phyloP scores from a whole-genome alignment of 2,113 vertebrate species.

The Murina feae region DNA sequence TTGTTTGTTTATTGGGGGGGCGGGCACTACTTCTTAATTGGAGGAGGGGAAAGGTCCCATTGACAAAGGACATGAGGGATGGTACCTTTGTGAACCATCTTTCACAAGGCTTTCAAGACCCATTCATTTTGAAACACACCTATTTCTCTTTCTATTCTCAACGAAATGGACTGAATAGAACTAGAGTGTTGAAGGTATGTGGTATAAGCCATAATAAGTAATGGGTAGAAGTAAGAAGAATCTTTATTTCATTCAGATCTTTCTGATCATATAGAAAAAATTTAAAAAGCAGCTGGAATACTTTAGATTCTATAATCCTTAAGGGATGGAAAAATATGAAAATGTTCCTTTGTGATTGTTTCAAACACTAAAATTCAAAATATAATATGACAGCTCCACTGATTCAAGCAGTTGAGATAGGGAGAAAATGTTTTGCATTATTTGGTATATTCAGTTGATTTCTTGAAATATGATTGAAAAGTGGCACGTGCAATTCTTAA shows the following conservation, averaged over 20 bases:
- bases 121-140: not conserved
- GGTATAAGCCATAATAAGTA: slow-evolving; percentile 12
- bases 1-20: no score
- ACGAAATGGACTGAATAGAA: not conserved
- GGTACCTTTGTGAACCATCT: not conserved
- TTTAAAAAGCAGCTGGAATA: not conserved
- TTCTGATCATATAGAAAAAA: not conserved
- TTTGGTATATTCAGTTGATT: slow-evolving; percentile 57
- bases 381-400: not conserved
- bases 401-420: slow-evolving; percentile 13
- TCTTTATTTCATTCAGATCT: slow-evolving; percentile 13
- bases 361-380: not conserved
- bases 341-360: slow-evolving; percentile 3
- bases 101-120: not conserved
- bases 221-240: not conserved
- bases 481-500: slow-evolving; percentile 42
- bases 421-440: slow-evolving; percentile 36
- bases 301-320: slow-evolving; percentile 14
- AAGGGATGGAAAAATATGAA: not conserved
- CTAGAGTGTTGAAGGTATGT: not conserved
- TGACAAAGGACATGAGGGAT: not conserved
- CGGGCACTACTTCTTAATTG: not conserved
- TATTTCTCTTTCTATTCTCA: not conserved
- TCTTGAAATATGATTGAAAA: slow-evolving; percentile 62
- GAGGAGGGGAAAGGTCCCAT: not conserved